Evolutionary conservation across 2,797 vertebrate genomes (phyloP).

Genomic region (Poliocrania exsul): DNA sequence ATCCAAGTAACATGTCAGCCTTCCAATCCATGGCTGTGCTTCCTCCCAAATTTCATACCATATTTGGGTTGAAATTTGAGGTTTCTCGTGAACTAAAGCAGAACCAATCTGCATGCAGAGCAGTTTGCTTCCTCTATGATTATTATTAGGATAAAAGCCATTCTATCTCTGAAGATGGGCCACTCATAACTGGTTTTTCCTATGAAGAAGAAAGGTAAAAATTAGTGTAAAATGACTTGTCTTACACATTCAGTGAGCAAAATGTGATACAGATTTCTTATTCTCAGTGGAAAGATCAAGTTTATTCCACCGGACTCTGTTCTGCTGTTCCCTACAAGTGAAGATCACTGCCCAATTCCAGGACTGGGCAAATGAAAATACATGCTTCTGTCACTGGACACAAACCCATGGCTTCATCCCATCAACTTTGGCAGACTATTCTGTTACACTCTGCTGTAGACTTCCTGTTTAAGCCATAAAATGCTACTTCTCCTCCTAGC

Average conservation of each 20-base stretch:
- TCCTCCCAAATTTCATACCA: neutral
- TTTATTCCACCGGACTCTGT: neutral
- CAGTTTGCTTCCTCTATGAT: neutral
- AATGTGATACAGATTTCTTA: neutral
- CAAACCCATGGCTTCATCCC: neutral
- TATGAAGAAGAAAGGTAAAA: neutral
- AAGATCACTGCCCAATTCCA: neutral
- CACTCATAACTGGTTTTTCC: neutral
- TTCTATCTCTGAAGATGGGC: neutral
- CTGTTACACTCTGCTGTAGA: neutral
- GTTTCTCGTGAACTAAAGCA: neutral
- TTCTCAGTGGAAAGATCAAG: neutral
- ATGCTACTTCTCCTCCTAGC: neutral
- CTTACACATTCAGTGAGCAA: neutral
- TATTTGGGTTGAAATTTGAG: neutral
- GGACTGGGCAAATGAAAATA: neutral
- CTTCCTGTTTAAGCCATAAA: neutral
- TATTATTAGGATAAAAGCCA: neutral
- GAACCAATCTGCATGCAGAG: neutral
- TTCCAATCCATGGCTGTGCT: neutral
- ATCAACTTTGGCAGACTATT: neutral
- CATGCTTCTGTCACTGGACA: neutral
- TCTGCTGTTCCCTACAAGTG: neutral
- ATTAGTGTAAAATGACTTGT: neutral
- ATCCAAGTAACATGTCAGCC: rapidly evolving